Percentiles rank a stretch among this genome's conserved stretches.
Evolutionary conservation across 2,797 vertebrate genomes (phyloP).

Genomic region (Erethizon dorsatum): DNA sequence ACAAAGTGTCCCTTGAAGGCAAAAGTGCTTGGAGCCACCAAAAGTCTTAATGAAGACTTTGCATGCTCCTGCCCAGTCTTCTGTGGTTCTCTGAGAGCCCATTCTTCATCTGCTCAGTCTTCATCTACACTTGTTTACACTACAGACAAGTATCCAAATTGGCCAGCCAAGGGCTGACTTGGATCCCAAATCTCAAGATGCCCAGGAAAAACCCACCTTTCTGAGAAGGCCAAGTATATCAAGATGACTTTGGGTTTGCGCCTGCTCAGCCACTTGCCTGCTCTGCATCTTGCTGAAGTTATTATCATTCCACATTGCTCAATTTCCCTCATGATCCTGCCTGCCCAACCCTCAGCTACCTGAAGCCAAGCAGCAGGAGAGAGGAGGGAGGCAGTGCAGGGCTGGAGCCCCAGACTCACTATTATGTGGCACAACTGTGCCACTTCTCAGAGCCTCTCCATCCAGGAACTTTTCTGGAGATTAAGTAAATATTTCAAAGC

Average conservation of each 20-base stretch:
- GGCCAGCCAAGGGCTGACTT: neutral
- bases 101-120: neutral
- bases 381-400: neutral
- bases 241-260: neutral
- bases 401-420: neutral
- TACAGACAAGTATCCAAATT: neutral
- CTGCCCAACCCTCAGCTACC: neutral
- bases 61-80: neutral
- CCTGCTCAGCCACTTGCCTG: neutral
- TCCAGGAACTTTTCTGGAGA: neutral
- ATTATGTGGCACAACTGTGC: fast-evolving
- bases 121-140: neutral
- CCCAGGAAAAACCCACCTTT: neutral
- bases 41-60: neutral
- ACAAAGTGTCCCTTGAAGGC: neutral
- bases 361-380: neutral
- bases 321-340: neutral
- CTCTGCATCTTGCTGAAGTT: neutral
- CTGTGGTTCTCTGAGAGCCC: too few relatives aligned
- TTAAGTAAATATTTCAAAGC: neutral
- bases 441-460: neutral
- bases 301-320: neutral
- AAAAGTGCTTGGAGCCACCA: neutral
- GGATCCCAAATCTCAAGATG: neutral
- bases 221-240: neutral